A percentile compares a stretch with the other conserved stretches of the same genome.
phyloP scores from a whole-genome alignment of 1,140 invertebrate genomes.

The Saccostrea glomerata region DNA sequence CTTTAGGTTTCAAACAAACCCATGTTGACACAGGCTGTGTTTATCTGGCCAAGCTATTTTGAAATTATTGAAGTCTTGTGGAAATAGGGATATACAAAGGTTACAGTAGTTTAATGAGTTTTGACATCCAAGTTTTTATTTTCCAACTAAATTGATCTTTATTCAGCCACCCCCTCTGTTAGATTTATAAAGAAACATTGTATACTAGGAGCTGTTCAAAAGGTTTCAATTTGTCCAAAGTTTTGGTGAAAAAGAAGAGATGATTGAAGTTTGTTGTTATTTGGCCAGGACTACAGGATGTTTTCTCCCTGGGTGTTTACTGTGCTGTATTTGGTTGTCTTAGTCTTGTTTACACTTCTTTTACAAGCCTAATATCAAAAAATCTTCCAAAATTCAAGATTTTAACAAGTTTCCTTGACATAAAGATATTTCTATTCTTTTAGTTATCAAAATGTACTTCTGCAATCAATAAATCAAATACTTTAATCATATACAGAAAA shows the following conservation, averaged over 20 bases:
- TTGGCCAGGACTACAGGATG: constrained; percentile 11
- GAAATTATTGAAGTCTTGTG: constrained; percentile 21
- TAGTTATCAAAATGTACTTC: neutral
- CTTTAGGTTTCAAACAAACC: constrained; percentile 30
- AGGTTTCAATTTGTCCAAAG: constrained; percentile 13
- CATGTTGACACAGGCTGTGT: constrained; percentile 29
- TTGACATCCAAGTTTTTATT: constrained; percentile 20
- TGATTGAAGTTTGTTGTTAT: constrained; percentile 34
- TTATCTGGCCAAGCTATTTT: constrained; percentile 6
- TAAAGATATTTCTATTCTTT: neutral
- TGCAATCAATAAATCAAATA: neutral
- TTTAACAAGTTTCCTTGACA: neutral
- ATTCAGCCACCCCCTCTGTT: neutral
- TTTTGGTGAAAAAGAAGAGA: neutral
- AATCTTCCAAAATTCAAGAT: neutral
- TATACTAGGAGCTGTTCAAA: constrained; percentile 12
- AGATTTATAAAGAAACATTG: neutral
- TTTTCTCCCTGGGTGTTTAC: constrained; percentile 9
- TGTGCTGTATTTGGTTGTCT: neutral
- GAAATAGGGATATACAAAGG: constrained; percentile 33
- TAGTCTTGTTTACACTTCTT: constrained; percentile 21
- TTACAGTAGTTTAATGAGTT: constrained; percentile 25
- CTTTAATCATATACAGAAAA: neutral
- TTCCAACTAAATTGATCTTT: neutral
- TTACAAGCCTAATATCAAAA: constrained; percentile 26